Evolutionary conservation across 2,113 vertebrate species (phyloP), one percentile per base, ranked within the genome.

Genomic region (Phyllopteryx taeniolatus): DNA sequence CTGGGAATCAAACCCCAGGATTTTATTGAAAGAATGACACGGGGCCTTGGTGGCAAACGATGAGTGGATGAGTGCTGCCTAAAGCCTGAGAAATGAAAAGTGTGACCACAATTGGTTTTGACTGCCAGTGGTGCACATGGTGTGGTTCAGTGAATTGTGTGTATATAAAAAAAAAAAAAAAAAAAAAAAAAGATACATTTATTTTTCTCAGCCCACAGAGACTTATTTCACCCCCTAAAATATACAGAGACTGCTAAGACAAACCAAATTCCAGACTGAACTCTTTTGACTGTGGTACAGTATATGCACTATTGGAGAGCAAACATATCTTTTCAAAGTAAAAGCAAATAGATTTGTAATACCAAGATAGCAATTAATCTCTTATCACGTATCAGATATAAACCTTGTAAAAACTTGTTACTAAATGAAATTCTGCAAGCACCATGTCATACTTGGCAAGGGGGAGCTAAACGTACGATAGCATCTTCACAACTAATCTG

Each of bases 1-100:
- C 79, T 81, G 12, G 78, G 71, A 64, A 82, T 88, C 83, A 86
- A 71, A 77, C 82, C 70, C 79, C 72, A 78, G 75, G 70, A 62
- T 75, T 85, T 84, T 81, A 89, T 83, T 83, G 85, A 72, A 84
- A 80, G 79, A 82, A 83, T 81, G 69, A 77, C 79, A 77, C 56
- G 56, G 79, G 77, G 82, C 79, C 71, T 85, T 43, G 51, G 72
- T 73, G 70, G 72, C 27, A 31, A 86, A 69, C 70, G 82, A 82
- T 84, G 83, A 81, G 80, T 81, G 65, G 77, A 80, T 75, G 77
- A 77, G 71, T 78, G 78, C 69, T 82, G 76, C 74, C 72, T 80
- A 72, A 70, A 79, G 79, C 68, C 66, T 27, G 73, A 84, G 84
- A 69, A 87, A 87, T 79, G 75, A 74, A 64, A 78, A 71, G 75